phyloP scores from a whole-genome alignment of 2,888 invertebrate genomes.

The Crossocerus cetratus region DNA sequence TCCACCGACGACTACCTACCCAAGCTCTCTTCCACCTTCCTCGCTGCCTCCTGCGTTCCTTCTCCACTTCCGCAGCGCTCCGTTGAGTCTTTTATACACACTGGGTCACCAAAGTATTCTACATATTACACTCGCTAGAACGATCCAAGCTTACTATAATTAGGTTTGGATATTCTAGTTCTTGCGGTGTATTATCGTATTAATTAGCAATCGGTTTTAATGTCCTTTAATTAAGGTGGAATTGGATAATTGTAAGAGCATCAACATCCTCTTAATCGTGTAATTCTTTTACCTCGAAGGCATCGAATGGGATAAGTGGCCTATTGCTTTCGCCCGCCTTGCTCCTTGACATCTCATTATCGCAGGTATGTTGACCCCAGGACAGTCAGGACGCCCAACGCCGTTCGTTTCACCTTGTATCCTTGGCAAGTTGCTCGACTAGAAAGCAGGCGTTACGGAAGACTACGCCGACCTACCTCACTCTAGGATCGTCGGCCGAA shows the following conservation, averaged over 20 bases:
- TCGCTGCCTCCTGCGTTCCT: neutral
- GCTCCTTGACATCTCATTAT: constrained; percentile 16
- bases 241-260: too few relatives aligned
- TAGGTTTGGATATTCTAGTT: too few relatives aligned
- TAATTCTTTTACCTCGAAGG: too few relatives aligned
- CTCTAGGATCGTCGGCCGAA: constrained; percentile 38
- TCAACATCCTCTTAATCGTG: too few relatives aligned
- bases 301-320: too few relatives aligned
- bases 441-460: constrained; percentile 57
- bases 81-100: neutral
- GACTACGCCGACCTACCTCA: constrained; percentile 53
- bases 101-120: neutral
- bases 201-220: too few relatives aligned
- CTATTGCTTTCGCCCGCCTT: too few relatives aligned
- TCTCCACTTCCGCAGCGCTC: neutral
- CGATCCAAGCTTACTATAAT: constrained; percentile 67
- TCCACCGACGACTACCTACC: neutral
- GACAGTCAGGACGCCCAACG: constrained; percentile 10
- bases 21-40: too few relatives aligned
- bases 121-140: constrained; percentile 56
- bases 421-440: constrained; percentile 55
- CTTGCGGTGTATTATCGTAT: too few relatives aligned
- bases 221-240: too few relatives aligned
- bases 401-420: constrained; percentile 54
- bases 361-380: constrained; percentile 8